phyloP scores from a whole-genome alignment of 1,140 invertebrate genomes.

The Eurosta solidaginis region DNA sequence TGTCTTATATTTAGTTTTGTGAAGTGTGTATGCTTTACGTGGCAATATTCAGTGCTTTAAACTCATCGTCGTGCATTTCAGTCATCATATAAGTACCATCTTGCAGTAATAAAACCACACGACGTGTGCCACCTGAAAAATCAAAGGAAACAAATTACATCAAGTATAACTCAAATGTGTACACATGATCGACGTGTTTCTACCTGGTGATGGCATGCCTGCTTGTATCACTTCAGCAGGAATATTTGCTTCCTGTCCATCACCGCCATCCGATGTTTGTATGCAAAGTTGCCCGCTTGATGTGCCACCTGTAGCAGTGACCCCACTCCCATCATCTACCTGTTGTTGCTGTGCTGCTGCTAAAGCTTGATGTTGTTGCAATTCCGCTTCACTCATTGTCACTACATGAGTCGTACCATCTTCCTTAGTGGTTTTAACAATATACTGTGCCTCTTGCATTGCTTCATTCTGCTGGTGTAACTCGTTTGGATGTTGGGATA shows the following conservation, averaged over 20 bases:
- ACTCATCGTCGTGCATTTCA: conserved; percentile 82
- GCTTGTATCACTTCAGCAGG: conserved; percentile 82
- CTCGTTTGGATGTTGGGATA: conserved; percentile 44
- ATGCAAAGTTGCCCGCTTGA: conserved; percentile 50
- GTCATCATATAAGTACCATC: conserved; percentile 84
- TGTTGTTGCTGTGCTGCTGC: conserved; percentile 41
- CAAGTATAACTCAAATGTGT: too few relatives aligned
- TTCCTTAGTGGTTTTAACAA: conserved; percentile 64
- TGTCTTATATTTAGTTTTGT: too few relatives aligned
- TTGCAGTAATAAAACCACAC: conserved; percentile 77
- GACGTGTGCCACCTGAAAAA: conserved; percentile 72
- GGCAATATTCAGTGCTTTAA: conserved; percentile 68
- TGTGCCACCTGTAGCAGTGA: background rate
- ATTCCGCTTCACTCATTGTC: conserved; percentile 41
- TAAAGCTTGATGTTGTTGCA: conserved; percentile 61
- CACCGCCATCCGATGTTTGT: conserved; percentile 63
- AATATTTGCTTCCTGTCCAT: conserved; percentile 68
- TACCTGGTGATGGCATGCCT: conserved; percentile 78
- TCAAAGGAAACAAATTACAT: background rate
- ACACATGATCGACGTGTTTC: conserved; percentile 37
- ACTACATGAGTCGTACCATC: conserved; percentile 50
- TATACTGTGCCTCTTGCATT: conserved; percentile 61
- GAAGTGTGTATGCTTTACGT: conserved; percentile 48
- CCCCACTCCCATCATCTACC: conserved; percentile 11
- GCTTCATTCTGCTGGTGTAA: conserved; percentile 48